Base-by-base conservation (phyloP, 2,113 vertebrate species). In the Pelodiscus sinensis region DNA sequence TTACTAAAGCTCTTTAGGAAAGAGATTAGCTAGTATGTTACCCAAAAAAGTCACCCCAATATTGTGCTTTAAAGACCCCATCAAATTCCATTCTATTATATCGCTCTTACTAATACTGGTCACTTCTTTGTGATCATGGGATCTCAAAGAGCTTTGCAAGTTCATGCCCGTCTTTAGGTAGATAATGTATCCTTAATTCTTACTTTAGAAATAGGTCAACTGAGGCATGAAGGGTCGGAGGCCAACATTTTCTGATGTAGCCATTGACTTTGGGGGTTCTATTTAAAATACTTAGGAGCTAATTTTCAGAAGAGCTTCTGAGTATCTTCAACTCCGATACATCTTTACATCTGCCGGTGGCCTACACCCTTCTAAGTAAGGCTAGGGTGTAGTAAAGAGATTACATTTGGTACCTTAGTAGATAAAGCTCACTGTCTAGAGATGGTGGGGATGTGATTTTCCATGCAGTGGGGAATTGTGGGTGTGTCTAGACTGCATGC, bases 1-100 rank as follows among this genome's bases (percentile, higher is more conserved):
- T 94, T 92, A 92, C 81, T 68, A 92, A 81, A 21, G 82, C 81
- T 7, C 68, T 71, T 82, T 82, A 22, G 19, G 73, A 68, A 89
- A 12, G 56, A 22, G 11, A 84, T 82, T 71, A 94, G 94, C 84
- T 58, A 89, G 11, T 10, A 77, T 2, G 51, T 5, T 52, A 31
- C 55, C 24, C 25, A 55, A 92, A 24, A 54, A 94, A 73, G 27
- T 56, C 0, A 65, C 1, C 4, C 9, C n/a, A 81, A 77, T 50
- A 38, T 22, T 44, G 44, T 77, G 73, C 7, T 7, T 77, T 24
- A 7, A 81, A 77, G 18, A 2, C 0, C 1, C 4, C 4, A 2
- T 62, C 7, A 35, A 24, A 3, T 2, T 35, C 2, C 0, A 1
- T 83, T 92, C 19, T 84, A 27, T 57, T 84, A 73, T 38, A 77